A percentile compares a stretch with the other conserved stretches of the same genome.
These are phyloP conservation scores for Plestiodon gilberti DNA, from an alignment of 2,113 vertebrate species.

Conservation along the genomic window DNA sequence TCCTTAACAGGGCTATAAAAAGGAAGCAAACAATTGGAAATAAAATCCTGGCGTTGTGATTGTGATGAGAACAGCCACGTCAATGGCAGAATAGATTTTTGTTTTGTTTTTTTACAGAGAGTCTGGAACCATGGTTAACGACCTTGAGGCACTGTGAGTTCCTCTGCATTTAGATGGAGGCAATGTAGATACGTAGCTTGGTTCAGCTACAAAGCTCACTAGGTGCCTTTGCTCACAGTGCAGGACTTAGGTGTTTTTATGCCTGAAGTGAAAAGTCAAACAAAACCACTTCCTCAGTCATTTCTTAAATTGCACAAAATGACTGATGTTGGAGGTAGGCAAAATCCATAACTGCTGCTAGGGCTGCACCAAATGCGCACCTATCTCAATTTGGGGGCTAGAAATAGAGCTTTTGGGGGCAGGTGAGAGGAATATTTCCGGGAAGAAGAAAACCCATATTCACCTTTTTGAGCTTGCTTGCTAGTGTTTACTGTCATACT, in stretches of 20 bases:
- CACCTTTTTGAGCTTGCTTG: not conserved
- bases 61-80: not conserved
- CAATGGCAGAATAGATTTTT: not conserved
- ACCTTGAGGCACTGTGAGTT: not conserved
- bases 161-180: not conserved
- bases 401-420: not conserved
- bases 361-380: not conserved
- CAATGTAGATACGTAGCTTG: not conserved
- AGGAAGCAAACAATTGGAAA: not conserved
- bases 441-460: no score
- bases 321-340: not conserved
- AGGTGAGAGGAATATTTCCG: not conserved
- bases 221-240: not conserved
- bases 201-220: not conserved
- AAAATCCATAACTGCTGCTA: not conserved
- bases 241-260: not conserved
- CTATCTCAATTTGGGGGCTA: not conserved
- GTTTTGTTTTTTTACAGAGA: not conserved
- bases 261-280: not conserved
- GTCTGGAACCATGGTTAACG: no score
- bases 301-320: not conserved
- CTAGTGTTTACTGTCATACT: not conserved
- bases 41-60: not conserved
- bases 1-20: conserved; percentile 12
- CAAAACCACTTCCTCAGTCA: not conserved